Evolutionary conservation across 2,797 vertebrate genomes (phyloP), one percentile per base, ranked within the genome.

Genomic region (Acrossocheilus fasciatus): DNA sequence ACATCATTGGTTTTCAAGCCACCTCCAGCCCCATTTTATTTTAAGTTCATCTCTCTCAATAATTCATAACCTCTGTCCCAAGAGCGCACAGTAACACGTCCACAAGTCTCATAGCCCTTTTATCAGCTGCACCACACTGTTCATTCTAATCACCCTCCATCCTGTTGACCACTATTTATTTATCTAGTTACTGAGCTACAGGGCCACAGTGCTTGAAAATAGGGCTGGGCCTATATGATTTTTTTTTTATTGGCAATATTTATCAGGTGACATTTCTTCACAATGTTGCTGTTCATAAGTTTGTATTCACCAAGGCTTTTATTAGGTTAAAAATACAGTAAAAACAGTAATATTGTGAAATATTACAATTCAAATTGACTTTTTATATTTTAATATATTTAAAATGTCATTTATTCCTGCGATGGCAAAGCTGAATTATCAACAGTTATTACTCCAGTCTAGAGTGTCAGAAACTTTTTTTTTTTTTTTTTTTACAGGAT

Each of bases 41-140:
- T 96, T 95, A 94, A 93, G 94, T 94, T 94, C 94, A 91, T 93
- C 92, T 91, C 92, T 91, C 91, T 96, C 91, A 96, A 96, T 95
- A 94, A 95, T 96, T 96, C 93, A 96, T 94, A 83, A 70, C 69
- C 59, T 74, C 59, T 80, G 52, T 86, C 78, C 74, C 82, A 82
- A 70, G 72, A 88, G 52, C 47, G 2, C 73, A 78, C 74, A 64
- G 52, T 47, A 72, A 78, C 86, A 86, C 70, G 17, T 86, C 57
- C 84, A 72, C 69, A 73, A 74, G 69, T 74, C 78, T 81, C 69
- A 11, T 30, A 75, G 78, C 15, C 69, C 78, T 43, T 86, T 86
- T 81, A 81, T 86, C 84, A 81, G 77, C 57, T 34, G 43, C 57
- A 54, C 52, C 54, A 54, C 6, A 23, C 43, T 54, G 78, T 81